These are phyloP conservation scores for Eumeta japonica DNA, from an alignment of 1,140 invertebrate species.

Conservation along the genomic window DNA sequence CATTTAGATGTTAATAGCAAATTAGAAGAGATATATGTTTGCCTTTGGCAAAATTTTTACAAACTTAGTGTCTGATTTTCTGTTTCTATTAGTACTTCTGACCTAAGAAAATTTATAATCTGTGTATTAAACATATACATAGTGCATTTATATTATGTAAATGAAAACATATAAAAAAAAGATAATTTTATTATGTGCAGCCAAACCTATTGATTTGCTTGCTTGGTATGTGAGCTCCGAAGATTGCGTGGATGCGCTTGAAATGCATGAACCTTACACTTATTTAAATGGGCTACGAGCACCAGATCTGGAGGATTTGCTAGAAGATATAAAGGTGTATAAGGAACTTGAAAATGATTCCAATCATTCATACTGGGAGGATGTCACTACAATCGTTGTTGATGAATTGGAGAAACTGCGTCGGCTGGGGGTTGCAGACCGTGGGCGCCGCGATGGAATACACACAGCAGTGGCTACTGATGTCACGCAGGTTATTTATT, in stretches of 20 bases:
- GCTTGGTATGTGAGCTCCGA: conserved; percentile 95
- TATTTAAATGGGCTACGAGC: conserved; percentile 90
- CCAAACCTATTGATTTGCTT: conserved; percentile 96
- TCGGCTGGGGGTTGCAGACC: conserved; percentile 67
- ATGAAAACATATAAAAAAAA: conserved; percentile 1
- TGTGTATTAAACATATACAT: not conserved
- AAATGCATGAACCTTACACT: conserved; percentile 98
- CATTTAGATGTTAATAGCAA: no score
- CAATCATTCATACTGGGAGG: conserved; percentile 95
- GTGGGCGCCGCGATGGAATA: conserved; percentile 81
- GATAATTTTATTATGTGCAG: conserved; percentile 53
- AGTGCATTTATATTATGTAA: not conserved
- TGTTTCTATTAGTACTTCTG: no score
- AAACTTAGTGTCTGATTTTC: no score
- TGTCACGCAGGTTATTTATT: conserved; percentile 63
- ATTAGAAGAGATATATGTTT: no score
- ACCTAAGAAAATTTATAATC: not conserved
- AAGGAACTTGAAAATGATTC: conserved; percentile 82
- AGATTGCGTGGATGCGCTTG: conserved; percentile 87
- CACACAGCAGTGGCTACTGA: conserved; percentile 90
- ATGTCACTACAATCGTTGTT: conserved; percentile 93
- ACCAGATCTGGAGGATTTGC: conserved; percentile 93
- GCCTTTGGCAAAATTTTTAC: no score
- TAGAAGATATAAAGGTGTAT: conserved; percentile 91
- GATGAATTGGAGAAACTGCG: conserved; percentile 90